Conservation (phyloP, 2,888 invertebrate genomes). For the Agrochola macilenta region DNA sequence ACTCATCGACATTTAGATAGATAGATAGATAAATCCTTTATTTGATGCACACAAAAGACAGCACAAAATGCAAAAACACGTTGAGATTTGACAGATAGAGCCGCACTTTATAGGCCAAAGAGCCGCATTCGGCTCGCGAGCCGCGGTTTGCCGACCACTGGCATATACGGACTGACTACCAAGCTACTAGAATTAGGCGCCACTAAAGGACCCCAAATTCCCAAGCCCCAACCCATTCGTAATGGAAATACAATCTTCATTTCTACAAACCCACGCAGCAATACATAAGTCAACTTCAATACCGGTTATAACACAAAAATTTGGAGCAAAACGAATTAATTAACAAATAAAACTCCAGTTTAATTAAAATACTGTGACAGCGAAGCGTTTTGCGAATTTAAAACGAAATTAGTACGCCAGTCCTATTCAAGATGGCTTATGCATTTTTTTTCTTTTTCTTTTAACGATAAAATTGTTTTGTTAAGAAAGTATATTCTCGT, state of each 20-base stretch:
- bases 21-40: too few species aligned
- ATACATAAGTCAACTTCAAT: constrained; percentile 20
- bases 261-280: neutral
- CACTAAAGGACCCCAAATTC: neutral
- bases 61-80: too few species aligned
- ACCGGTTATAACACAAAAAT: constrained; percentile 20
- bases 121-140: too few species aligned
- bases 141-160: too few species aligned
- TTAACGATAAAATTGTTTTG: constrained; percentile 16
- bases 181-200: neutral
- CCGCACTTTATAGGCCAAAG: too few species aligned
- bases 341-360: constrained; percentile 52
- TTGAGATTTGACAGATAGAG: too few species aligned
- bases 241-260: neutral
- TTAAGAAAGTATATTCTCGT: constrained; percentile 17
- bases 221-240: neutral
- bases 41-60: too few species aligned
- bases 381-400: constrained; percentile 61
- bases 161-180: neutral
- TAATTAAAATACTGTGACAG: constrained; percentile 62
- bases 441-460: constrained; percentile 36
- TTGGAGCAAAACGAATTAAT: constrained; percentile 39
- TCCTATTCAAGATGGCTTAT: constrained; percentile 14
- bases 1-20: too few species aligned
- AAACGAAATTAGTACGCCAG: constrained; percentile 44